phyloP scores from a whole-genome alignment of 2,797 vertebrate genomes.

The Brachyrhaphis roseni region DNA sequence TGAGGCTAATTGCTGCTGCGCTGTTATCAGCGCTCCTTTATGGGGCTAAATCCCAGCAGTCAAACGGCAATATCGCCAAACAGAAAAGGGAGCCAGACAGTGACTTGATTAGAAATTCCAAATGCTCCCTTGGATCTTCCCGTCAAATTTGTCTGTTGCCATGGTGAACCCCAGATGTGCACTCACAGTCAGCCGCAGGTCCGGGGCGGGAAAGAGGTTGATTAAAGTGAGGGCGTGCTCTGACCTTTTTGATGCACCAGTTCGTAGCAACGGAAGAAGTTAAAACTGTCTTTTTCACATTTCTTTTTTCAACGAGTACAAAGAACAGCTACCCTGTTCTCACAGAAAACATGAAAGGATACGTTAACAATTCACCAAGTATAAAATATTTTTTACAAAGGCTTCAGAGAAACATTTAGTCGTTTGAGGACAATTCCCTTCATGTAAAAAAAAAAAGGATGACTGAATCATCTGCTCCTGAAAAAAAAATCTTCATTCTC shows the following conservation, averaged over 20 bases:
- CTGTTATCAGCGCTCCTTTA: slow-evolving; percentile 48
- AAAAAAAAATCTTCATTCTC: not conserved
- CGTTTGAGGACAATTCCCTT: not conserved
- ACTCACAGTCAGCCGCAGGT: slow-evolving; percentile 27
- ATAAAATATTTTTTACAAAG: slow-evolving; percentile 8
- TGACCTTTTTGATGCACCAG: slow-evolving; percentile 41
- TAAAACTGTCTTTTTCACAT: slow-evolving; percentile 7
- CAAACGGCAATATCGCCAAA: slow-evolving; percentile 58
- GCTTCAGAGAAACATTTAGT: not conserved
- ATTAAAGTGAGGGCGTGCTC: slow-evolving; percentile 51
- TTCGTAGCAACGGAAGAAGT: slow-evolving; percentile 7
- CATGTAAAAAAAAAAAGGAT: not conserved
- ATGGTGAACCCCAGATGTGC: slow-evolving; percentile 56
- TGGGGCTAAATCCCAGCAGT: slow-evolving; percentile 55
- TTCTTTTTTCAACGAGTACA: slow-evolving; percentile 9
- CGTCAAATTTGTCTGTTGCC: slow-evolving; percentile 67
- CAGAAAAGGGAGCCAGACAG: slow-evolving; percentile 57
- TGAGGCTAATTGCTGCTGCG: slow-evolving; percentile 56
- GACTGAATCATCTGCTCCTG: not conserved
- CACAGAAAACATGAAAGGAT: slow-evolving; percentile 8
- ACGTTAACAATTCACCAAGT: slow-evolving; percentile 7
- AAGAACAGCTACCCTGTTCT: not conserved
- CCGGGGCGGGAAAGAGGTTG: slow-evolving; percentile 43
- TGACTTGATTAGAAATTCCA: slow-evolving; percentile 71
- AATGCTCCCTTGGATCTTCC: slow-evolving; percentile 68